phyloP scores from a whole-genome alignment of 2,888 invertebrate species.

The Ametastegia equiseti region DNA sequence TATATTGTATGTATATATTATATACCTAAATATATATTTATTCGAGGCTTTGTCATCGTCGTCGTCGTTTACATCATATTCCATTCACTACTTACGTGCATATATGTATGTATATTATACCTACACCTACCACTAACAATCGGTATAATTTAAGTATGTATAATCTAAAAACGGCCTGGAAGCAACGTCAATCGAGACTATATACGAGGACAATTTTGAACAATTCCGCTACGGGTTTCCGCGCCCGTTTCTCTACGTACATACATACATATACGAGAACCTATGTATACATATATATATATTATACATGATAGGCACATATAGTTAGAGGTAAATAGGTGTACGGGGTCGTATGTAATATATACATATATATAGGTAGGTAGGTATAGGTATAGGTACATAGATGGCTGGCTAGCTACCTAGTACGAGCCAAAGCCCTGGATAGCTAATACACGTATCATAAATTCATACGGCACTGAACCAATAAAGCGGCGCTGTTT shows the following conservation, averaged over 20 bases:
- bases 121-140: too few relatives aligned
- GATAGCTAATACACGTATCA: slow-evolving; percentile 52
- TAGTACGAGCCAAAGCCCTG: not conserved
- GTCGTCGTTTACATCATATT: too few relatives aligned
- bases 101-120: not conserved
- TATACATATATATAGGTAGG: not conserved
- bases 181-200: too few relatives aligned
- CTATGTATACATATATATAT: not conserved
- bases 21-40: not conserved
- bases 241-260: too few relatives aligned
- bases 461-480: slow-evolving; percentile 57
- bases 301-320: too few relatives aligned
- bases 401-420: not conserved
- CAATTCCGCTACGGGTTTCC: too few relatives aligned
- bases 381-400: not conserved
- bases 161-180: too few relatives aligned
- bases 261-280: not conserved
- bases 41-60: not conserved
- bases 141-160: too few relatives aligned
- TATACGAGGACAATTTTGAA: too few relatives aligned
- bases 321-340: too few relatives aligned
- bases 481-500: slow-evolving; percentile 54
- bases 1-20: too few relatives aligned
- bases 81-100: not conserved
- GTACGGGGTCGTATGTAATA: not conserved